These are phyloP conservation scores for Steatocranus sp. DNA, from an alignment of 2,797 vertebrate species.

Conservation along the genomic window DNA sequence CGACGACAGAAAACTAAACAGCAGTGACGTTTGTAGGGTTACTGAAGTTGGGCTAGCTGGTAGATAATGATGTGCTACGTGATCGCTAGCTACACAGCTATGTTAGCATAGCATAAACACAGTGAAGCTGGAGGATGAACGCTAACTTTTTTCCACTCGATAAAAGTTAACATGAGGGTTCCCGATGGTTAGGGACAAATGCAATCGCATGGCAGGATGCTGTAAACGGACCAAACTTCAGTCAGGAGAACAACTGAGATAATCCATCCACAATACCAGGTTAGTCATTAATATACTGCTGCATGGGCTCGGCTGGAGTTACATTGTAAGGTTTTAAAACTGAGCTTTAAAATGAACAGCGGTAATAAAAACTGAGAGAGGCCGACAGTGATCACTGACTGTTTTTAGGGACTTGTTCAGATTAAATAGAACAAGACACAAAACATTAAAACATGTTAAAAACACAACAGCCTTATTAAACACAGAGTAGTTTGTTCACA, in stretches of 20 bases:
- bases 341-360: fast-evolving
- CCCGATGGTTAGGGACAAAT: fast-evolving
- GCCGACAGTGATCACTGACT: too few species aligned
- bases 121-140: background rate
- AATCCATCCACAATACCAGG: fast-evolving
- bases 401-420: too few species aligned
- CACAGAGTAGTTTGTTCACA: fast-evolving
- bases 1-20: background rate
- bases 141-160: fast-evolving
- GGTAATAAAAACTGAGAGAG: fast-evolving
- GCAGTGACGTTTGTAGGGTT: background rate
- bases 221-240: fast-evolving
- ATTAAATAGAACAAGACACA: too few species aligned
- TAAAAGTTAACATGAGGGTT: fast-evolving
- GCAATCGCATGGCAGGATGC: fast-evolving
- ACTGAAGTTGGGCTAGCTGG: fast-evolving
- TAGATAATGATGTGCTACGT: background rate
- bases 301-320: fast-evolving
- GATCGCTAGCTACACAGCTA: fast-evolving
- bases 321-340: fast-evolving
- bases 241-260: fast-evolving
- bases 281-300: background rate
- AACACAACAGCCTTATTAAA: too few species aligned
- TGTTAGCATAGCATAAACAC: fast-evolving
- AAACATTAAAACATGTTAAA: fast-evolving